These are phyloP conservation scores for Amphiduros pacificus DNA, from an alignment of 2,888 invertebrate genomes.

Conservation along the genomic window DNA sequence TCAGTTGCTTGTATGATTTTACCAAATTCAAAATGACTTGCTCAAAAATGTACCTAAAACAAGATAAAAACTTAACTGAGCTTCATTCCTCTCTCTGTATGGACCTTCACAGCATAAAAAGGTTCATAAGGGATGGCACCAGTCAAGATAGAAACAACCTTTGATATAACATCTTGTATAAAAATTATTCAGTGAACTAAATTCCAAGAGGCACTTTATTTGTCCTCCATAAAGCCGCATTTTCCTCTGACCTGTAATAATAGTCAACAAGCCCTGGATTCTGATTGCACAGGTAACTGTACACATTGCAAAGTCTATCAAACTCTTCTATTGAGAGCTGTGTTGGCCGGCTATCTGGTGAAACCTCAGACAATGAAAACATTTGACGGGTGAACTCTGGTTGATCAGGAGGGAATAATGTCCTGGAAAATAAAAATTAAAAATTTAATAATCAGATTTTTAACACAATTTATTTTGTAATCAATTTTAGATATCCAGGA, in stretches of 20 bases:
- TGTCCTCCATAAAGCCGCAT: slow-evolving; percentile 29
- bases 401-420: slow-evolving; percentile 76
- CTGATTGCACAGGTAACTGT: slow-evolving; percentile 69
- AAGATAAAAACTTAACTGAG: no score
- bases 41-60: no score
- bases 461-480: background rate
- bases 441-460: background rate
- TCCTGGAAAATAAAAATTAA: slow-evolving; percentile 52
- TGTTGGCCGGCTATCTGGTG: slow-evolving; percentile 71
- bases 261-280: slow-evolving; percentile 63
- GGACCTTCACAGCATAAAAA: no score
- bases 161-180: no score
- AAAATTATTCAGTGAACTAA: no score
- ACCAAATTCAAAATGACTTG: no score
- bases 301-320: slow-evolving; percentile 75
- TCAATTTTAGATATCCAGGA: background rate
- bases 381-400: slow-evolving; percentile 71
- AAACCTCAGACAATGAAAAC: slow-evolving; percentile 73
- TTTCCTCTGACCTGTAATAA: slow-evolving; percentile 68
- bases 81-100: no score
- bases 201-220: no score
- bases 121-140: no score
- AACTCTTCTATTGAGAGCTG: slow-evolving; percentile 80
- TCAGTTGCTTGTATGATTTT: no score
- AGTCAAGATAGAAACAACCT: no score